Evolutionary conservation across 2,888 invertebrate species (phyloP).

Genomic region (Rhagonycha lutea): DNA sequence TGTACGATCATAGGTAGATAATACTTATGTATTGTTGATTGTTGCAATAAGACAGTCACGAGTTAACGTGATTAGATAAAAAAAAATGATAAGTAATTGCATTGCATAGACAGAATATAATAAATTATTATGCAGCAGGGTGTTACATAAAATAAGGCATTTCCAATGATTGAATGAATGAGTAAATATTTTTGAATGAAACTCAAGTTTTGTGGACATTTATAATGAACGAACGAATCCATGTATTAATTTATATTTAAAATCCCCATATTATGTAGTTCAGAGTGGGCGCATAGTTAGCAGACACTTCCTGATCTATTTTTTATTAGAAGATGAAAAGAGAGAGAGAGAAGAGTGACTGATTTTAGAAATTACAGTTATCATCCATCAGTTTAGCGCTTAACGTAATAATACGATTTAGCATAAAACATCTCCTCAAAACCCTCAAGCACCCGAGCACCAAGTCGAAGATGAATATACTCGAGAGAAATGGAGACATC

Average conservation of each 20-base stretch:
- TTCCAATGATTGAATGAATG: not conserved
- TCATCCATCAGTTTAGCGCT: not conserved
- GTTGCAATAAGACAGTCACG: too few species aligned
- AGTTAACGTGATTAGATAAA: too few species aligned
- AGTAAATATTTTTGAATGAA: not conserved
- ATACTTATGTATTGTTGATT: too few species aligned
- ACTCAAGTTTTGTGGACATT: not conserved
- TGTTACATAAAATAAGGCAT: not conserved
- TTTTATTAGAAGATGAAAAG: not conserved
- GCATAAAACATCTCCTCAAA: not conserved
- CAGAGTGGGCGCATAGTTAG: too few species aligned
- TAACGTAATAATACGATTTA: not conserved
- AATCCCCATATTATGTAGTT: too few species aligned
- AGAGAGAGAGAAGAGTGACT: not conserved
- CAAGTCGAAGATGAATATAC: not conserved
- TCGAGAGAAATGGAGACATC: not conserved
- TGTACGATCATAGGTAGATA: too few species aligned
- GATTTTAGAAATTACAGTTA: not conserved
- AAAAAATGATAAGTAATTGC: too few species aligned
- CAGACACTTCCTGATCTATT: not conserved
- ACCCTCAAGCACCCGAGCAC: not conserved
- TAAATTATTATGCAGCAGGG: not conserved
- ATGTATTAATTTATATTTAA: not conserved
- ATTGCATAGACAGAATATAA: too few species aligned
- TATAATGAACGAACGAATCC: not conserved